phyloP scores from a whole-genome alignment of 2,113 vertebrate species.

The Mus pahari region DNA sequence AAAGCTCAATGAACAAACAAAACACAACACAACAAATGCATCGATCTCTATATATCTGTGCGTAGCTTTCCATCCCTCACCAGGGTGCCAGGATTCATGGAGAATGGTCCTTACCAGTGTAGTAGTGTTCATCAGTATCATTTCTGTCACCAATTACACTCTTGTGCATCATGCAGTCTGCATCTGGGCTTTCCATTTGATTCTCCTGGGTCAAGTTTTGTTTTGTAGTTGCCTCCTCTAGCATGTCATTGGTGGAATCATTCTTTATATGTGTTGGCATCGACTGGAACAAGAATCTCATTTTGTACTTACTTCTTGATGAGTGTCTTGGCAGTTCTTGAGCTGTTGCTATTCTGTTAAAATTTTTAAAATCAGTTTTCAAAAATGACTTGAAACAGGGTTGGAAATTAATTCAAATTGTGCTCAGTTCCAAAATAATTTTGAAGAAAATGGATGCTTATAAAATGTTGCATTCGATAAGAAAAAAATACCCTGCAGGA shows the following conservation, averaged over 20 bases:
- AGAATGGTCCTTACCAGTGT: not conserved
- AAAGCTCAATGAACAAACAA: not conserved
- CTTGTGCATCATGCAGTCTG: not conserved
- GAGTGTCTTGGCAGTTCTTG: constrained; percentile 20
- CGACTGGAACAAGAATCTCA: not conserved
- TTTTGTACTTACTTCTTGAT: constrained; percentile 9
- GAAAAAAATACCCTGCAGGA: not conserved
- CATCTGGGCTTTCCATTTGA: not conserved
- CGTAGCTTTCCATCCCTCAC: not conserved
- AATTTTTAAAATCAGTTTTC: not conserved
- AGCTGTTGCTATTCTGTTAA: constrained; percentile 33
- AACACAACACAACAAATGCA: not conserved
- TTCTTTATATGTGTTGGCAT: not conserved
- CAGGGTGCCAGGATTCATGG: not conserved
- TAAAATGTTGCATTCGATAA: constrained; percentile 1
- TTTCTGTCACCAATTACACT: not conserved
- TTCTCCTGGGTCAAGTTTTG: constrained; percentile 16
- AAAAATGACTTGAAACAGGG: constrained; percentile 15
- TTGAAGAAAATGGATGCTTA: constrained; percentile 3
- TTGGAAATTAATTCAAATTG: constrained; percentile 41
- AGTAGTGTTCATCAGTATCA: not conserved
- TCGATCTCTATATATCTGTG: not conserved
- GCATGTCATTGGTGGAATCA: not conserved
- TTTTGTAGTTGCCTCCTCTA: not conserved
- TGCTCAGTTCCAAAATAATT: constrained; percentile 21